Conservation (phyloP, 1,140 invertebrate genomes). For the Leptopilina clavipes region DNA sequence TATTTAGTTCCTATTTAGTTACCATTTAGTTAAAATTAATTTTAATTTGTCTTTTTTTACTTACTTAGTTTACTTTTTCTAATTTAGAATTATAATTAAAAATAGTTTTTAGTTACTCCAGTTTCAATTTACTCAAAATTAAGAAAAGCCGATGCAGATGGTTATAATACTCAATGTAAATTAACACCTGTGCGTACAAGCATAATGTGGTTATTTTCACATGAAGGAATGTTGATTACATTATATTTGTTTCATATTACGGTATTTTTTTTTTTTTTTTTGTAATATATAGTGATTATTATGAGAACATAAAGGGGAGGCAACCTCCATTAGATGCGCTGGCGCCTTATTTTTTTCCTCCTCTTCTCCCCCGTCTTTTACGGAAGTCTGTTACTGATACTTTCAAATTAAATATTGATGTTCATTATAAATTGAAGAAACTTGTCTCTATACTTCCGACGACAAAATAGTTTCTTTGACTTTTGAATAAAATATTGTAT, state of each 20-base stretch:
- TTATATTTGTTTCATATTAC: not conserved
- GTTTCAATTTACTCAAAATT: too few species aligned
- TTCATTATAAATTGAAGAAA: constrained; percentile 5
- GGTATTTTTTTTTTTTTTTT: not conserved
- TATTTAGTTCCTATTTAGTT: too few species aligned
- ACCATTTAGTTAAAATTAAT: too few species aligned
- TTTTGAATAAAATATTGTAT: not conserved
- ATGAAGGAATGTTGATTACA: constrained; percentile 5
- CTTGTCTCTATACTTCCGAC: not conserved
- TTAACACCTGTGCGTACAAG: not conserved
- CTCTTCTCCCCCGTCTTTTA: not conserved
- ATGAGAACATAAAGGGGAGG: not conserved
- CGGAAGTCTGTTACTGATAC: not conserved
- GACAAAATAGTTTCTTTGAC: not conserved
- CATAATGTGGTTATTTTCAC: not conserved
- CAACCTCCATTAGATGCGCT: not conserved
- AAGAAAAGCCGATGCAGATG: too few species aligned
- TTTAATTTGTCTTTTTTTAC: too few species aligned
- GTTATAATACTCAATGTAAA: not conserved
- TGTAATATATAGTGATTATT: not conserved
- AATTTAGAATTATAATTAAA: too few species aligned
- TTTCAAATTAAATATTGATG: not conserved
- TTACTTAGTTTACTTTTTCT: too few species aligned
- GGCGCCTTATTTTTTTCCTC: not conserved
- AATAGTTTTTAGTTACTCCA: too few species aligned